Percentiles rank a stretch among this genome's conserved stretches.
Evolutionary conservation across 2,797 vertebrate species (phyloP).

Genomic region (Syngnathus acus): DNA sequence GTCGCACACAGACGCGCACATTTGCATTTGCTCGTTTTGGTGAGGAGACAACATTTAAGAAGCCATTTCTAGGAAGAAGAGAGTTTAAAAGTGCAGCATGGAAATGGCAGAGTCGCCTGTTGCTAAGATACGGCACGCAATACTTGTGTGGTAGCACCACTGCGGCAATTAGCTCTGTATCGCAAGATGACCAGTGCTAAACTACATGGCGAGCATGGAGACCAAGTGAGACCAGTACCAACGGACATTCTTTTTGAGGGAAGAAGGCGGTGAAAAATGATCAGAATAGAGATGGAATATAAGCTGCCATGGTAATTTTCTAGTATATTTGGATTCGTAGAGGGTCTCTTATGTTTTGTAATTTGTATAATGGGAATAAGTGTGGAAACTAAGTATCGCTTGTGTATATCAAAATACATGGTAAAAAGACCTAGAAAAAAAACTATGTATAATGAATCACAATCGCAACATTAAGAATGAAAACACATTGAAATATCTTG

Average conservation of each 20-base stretch:
- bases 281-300: not conserved
- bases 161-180: conserved; percentile 14
- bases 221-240: not conserved
- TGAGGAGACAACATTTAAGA: conserved; percentile 24
- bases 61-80: conserved; percentile 3
- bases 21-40: conserved; percentile 19
- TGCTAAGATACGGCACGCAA: conserved; percentile 18
- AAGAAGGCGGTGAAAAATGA: not conserved
- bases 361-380: not conserved
- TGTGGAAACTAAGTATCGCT: no score
- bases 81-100: conserved; percentile 11
- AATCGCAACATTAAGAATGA: no score
- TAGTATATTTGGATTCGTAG: not conserved
- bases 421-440: no score
- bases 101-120: conserved; percentile 27
- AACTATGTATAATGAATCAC: no score
- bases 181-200: not conserved
- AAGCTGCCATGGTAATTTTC: not conserved
- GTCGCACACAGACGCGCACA: conserved; percentile 21
- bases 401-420: no score
- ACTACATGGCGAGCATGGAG: not conserved
- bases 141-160: conserved; percentile 7
- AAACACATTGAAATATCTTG: no score
- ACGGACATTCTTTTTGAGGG: not conserved
- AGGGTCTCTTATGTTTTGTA: not conserved